Conservation (phyloP, 2,113 vertebrate genomes). For the Podarcis cretensis region DNA sequence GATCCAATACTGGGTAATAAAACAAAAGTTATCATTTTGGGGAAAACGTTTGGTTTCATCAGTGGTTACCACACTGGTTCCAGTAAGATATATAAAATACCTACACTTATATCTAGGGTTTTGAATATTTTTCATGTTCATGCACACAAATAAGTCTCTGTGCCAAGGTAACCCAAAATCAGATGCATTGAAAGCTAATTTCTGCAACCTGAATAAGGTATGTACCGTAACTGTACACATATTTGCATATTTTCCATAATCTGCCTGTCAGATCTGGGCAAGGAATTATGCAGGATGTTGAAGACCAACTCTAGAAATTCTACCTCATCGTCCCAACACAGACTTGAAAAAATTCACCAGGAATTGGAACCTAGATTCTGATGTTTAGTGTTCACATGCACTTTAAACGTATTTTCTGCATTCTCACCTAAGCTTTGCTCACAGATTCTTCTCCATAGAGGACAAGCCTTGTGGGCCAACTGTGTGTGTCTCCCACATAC, state of each 20-base stretch:
- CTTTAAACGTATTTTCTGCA: neutral
- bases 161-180: neutral
- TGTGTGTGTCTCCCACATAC: neutral
- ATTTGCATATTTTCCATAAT: neutral
- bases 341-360: neutral
- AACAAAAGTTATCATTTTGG: neutral
- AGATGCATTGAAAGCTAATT: neutral
- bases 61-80: neutral
- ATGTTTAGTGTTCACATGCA: neutral
- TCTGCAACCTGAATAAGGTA: neutral
- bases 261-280: neutral
- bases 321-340: neutral
- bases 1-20: slow-evolving; percentile 1
- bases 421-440: neutral
- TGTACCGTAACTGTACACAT: neutral
- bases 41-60: neutral
- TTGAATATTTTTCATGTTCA: neutral
- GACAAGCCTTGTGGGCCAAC: neutral
- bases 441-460: neutral
- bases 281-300: neutral
- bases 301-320: neutral
- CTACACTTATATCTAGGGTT: neutral
- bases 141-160: neutral
- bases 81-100: neutral
- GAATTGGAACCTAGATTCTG: neutral